These are phyloP conservation scores for Stichopus horrens DNA, from an alignment of 53 echinoderm and acorn worm genomes.

Conservation along the genomic window DNA sequence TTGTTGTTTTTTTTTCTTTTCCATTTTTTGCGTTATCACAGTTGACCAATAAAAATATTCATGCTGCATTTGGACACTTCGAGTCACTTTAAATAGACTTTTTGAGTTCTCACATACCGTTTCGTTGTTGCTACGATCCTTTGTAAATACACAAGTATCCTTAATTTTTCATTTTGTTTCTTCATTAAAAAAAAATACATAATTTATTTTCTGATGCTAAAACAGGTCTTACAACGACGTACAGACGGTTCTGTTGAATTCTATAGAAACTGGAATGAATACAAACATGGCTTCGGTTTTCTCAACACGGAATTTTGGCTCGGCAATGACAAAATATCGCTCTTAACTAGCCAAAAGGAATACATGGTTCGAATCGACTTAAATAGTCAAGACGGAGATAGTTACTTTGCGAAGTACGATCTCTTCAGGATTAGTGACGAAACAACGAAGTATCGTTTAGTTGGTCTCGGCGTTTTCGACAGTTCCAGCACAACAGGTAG, in stretches of 20 bases:
- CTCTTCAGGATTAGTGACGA: constrained; percentile 61
- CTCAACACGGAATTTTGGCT: constrained; percentile 68
- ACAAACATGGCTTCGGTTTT: constrained; percentile 66
- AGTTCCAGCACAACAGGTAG: no score
- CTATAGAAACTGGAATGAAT: constrained; percentile 58
- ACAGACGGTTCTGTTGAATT: constrained; percentile 62
- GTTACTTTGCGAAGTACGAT: constrained; percentile 57
- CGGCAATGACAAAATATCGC: constrained; percentile 66
- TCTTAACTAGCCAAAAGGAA: constrained; percentile 45
- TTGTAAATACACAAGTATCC: no score
- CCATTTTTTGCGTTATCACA: no score
- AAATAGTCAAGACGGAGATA: constrained; percentile 49
- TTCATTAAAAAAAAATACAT: no score
- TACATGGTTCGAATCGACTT: constrained; percentile 62
- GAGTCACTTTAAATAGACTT: no score
- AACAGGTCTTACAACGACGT: constrained; percentile 62
- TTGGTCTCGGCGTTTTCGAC: background rate
- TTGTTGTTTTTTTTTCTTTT: no score
- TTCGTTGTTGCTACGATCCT: no score
- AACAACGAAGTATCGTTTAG: background rate
- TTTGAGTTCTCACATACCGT: no score
- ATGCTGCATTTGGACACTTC: no score
- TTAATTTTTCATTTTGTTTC: no score
- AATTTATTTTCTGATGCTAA: no score
- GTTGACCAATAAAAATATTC: no score